Evolutionary conservation across 2,797 vertebrate species (phyloP).

Genomic region (Amblyraja radiata): DNA sequence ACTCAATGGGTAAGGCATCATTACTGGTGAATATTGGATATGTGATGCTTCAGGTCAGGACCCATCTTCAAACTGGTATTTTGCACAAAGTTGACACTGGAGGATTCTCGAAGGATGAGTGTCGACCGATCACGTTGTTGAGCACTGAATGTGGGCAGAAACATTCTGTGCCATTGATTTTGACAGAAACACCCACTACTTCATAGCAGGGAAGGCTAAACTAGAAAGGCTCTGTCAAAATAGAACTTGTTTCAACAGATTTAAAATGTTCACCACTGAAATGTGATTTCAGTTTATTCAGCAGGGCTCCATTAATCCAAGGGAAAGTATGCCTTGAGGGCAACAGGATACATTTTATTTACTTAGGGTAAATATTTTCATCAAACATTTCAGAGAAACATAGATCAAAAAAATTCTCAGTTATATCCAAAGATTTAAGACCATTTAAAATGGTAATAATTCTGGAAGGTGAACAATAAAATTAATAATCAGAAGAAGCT

Average conservation of each 20-base stretch:
- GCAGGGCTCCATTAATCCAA: background rate
- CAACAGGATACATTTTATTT: slow-evolving; percentile 8
- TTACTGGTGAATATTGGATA: too few relatives aligned
- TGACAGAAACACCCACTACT: background rate
- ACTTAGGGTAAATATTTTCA: slow-evolving; percentile 4
- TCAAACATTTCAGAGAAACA: background rate
- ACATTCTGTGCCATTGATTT: background rate
- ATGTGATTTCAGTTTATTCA: background rate
- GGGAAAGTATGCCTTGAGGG: background rate
- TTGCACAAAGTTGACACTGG: too few relatives aligned
- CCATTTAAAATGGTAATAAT: background rate
- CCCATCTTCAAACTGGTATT: too few relatives aligned
- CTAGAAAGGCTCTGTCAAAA: background rate
- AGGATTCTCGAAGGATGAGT: too few relatives aligned
- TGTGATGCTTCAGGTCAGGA: too few relatives aligned
- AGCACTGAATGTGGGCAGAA: too few relatives aligned
- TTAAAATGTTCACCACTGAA: background rate
- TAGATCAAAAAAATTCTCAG: background rate
- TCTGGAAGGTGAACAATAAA: background rate
- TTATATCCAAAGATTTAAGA: background rate
- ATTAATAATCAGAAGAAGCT: background rate
- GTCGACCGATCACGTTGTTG: too few relatives aligned
- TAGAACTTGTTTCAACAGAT: background rate
- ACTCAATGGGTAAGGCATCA: too few relatives aligned
- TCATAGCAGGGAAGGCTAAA: background rate